Conservation (phyloP, 92 coral and sea anemone species). For the Palythoa heliodiscus region DNA sequence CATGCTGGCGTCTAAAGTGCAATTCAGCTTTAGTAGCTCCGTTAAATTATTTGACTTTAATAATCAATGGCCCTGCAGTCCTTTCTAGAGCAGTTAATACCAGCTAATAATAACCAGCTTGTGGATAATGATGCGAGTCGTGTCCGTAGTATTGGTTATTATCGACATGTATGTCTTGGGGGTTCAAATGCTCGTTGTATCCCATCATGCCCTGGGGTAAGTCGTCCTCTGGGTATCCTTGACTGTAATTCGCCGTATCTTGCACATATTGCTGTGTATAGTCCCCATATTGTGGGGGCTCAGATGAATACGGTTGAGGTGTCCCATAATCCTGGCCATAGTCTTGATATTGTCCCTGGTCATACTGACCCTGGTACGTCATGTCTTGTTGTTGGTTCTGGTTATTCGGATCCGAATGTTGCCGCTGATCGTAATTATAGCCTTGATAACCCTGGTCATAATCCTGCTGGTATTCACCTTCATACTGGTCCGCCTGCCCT, state of each 20-base stretch:
- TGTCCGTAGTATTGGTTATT: conserved; percentile 38
- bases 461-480: conserved; percentile 5
- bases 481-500: conserved; percentile 16
- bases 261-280: conserved; percentile 77
- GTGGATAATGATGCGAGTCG: conserved; percentile 8
- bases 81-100: not conserved
- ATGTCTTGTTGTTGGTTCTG: conserved; percentile 66
- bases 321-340: conserved; percentile 49
- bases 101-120: conserved; percentile 22
- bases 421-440: conserved; percentile 33
- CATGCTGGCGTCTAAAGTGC: too few relatives aligned
- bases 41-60: not conserved
- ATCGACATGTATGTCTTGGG: conserved; percentile 32
- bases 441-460: conserved; percentile 31
- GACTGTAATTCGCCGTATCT: conserved; percentile 51
- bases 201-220: conserved; percentile 38
- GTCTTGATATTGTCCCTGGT: conserved; percentile 76
- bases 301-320: conserved; percentile 46
- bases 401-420: conserved; percentile 44
- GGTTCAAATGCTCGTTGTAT: conserved; percentile 37
- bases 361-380: conserved; percentile 63
- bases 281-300: conserved; percentile 61
- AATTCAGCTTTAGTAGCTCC: too few relatives aligned
- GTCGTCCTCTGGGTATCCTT: conserved; percentile 37
- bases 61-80: not conserved